phyloP scores from a whole-genome alignment of 1,140 invertebrate species.

The Drosophila navojoa region DNA sequence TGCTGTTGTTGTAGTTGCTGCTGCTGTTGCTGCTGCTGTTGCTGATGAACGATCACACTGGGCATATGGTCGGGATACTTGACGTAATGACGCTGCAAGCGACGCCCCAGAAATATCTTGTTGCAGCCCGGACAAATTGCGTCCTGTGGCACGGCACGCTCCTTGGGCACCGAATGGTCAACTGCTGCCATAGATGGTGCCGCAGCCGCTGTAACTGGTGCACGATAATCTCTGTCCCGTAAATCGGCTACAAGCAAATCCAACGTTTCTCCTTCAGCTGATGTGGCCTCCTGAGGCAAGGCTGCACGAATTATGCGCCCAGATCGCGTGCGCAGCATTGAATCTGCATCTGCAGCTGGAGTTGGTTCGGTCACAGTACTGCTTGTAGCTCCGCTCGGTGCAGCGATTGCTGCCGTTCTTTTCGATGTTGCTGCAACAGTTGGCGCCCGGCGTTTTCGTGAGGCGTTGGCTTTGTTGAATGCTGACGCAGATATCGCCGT shows the following conservation, averaged over 20 bases:
- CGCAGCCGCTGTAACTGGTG: slow-evolving; percentile 12
- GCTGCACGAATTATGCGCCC: slow-evolving; percentile 54
- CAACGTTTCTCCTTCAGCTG: slow-evolving; percentile 21
- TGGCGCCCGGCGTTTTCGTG: slow-evolving; percentile 28
- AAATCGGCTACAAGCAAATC: slow-evolving; percentile 53
- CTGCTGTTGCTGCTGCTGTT: not conserved
- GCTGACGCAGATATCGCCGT: slow-evolving; percentile 6
- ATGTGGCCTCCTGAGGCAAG: slow-evolving; percentile 40
- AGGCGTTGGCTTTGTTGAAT: slow-evolving; percentile 25
- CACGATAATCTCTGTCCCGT: slow-evolving; percentile 62
- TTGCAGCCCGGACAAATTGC: slow-evolving; percentile 74
- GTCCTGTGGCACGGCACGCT: slow-evolving; percentile 60
- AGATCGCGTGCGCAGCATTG: slow-evolving; percentile 54
- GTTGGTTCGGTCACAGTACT: slow-evolving; percentile 5
- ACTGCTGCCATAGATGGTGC: not conserved
- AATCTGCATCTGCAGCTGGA: slow-evolving; percentile 14
- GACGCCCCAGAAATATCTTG: slow-evolving; percentile 77
- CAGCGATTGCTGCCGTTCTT: not conserved
- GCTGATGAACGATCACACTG: slow-evolving; percentile 20
- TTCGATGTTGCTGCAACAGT: not conserved
- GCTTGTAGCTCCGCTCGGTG: not conserved
- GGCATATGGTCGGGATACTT: slow-evolving; percentile 77
- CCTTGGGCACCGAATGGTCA: not conserved
- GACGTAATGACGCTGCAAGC: slow-evolving; percentile 73
- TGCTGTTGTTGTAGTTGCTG: not conserved